phyloP scores from a whole-genome alignment of 2,888 invertebrate genomes.

The Bellardia bayeri region DNA sequence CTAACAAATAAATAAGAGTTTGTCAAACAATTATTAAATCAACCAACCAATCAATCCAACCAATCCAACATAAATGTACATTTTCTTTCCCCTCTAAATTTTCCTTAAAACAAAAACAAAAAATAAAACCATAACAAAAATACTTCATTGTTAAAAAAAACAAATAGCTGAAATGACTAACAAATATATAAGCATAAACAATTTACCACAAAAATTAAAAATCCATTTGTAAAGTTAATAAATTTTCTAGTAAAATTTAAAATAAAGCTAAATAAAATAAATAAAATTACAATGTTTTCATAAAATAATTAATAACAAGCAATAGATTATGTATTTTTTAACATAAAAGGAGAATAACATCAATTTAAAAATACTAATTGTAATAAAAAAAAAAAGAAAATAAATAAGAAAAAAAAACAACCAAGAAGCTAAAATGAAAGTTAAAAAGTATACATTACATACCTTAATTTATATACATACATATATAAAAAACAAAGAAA shows the following conservation, averaged over 20 bases:
- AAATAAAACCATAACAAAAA: constrained; percentile 23
- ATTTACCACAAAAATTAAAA: constrained; percentile 38
- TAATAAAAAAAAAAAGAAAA: constrained; percentile 25
- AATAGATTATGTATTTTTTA: constrained; percentile 66
- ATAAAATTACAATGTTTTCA: constrained; percentile 43
- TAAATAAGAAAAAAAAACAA: not conserved
- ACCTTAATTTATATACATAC: constrained; percentile 52
- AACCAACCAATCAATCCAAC: constrained; percentile 31
- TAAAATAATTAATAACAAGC: constrained; percentile 56
- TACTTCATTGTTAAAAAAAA: constrained; percentile 40
- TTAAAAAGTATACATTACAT: constrained; percentile 45
- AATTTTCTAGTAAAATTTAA: constrained; percentile 70
- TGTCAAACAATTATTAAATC: constrained; percentile 49
- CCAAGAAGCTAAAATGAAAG: constrained; percentile 56
- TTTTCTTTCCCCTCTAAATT: constrained; percentile 39
- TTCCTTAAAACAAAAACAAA: constrained; percentile 16
- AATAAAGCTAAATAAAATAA: constrained; percentile 53
- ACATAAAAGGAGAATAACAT: constrained; percentile 9
- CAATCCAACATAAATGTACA: constrained; percentile 55
- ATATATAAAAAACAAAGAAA: constrained; percentile 18
- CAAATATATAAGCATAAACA: constrained; percentile 25
- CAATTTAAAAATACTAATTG: constrained; percentile 12
- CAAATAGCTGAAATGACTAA: constrained; percentile 51
- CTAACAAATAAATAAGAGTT: constrained; percentile 27
- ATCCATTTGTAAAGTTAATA: constrained; percentile 61